Base-by-base conservation (phyloP, 2,888 invertebrate species). In the Rhamphomyia laevipes region DNA sequence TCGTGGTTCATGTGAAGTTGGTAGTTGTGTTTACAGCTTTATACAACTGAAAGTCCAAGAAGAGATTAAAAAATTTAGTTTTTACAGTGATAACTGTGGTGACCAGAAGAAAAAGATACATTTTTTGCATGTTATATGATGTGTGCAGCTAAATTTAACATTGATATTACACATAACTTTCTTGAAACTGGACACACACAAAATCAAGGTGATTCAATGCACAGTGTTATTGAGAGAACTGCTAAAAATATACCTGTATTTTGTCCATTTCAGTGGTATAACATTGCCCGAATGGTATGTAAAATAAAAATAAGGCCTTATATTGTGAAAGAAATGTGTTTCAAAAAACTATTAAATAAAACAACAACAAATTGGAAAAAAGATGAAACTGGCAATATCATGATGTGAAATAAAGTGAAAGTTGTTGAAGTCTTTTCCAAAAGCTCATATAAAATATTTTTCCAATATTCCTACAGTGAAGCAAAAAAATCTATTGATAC, bases 141-240 rank as follows among this genome's bases (percentile, higher is more conserved):
- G 2, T 49, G 45, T 27, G 13, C 42, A 16, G 45, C 45, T 4
- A 45, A 49, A 45, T 45, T 27, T 27, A 45, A 45, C 4, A 9
- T 48, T 13, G 13, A 45, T 37, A 48, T 48, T 6, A 48, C 23
- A 33, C 45, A 41, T 21, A 49, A 16, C 40, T 49, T 49, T 30
- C 40, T 48, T 38, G 48, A 48, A 31, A 38, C 44, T 23, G 45
- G 45, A 13, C 43, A 45, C 35, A 49, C 46, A 38, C 43, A 49
- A 46, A 46, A 49, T 27, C 46, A 46, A 30, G 46, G 46, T 3
- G 45, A 45, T 40, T 48, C 48, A n/a, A 45, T 48, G 48, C 45
- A 45, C 33, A 48, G 45, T 40, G 49, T 49, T 1, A 49, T 49
- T 13, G 45, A 45, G 41, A 45, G 27, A 35, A 5, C 35, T 13